These are phyloP conservation scores for Ips typographus DNA, from an alignment of 1,140 invertebrate species.

Conservation along the genomic window DNA sequence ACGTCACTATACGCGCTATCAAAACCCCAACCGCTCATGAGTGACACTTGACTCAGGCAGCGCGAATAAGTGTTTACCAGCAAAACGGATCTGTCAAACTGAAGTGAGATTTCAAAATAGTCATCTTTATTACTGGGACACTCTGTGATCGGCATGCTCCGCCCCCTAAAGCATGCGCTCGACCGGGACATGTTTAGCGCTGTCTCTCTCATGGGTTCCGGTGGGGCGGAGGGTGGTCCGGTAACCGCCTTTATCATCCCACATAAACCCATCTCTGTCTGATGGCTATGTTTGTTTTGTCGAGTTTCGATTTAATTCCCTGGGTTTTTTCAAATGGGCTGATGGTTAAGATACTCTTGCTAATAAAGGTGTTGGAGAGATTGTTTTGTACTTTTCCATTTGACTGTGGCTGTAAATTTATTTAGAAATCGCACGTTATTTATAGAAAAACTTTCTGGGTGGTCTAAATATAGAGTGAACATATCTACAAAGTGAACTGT, in stretches of 20 bases:
- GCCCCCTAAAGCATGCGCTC: constrained; percentile 44
- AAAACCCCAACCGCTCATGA: constrained; percentile 13
- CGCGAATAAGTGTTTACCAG: constrained; percentile 49
- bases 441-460: no score
- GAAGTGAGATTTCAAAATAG: constrained; percentile 55
- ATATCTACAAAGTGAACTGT: no score
- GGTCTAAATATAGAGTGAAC: no score
- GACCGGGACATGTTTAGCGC: background rate
- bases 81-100: constrained; percentile 54
- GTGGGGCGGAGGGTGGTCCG: background rate
- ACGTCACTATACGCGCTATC: constrained; percentile 1
- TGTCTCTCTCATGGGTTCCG: constrained; percentile 7
- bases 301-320: constrained; percentile 14
- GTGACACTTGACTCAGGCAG: constrained; percentile 32
- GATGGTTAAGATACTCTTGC: background rate
- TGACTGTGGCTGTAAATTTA: background rate
- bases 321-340: constrained; percentile 2
- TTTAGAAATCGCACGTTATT: no score
- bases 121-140: constrained; percentile 53
- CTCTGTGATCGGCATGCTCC: constrained; percentile 40
- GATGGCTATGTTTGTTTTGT: constrained; percentile 32
- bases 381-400: constrained; percentile 1
- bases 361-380: constrained; percentile 17
- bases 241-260: background rate
- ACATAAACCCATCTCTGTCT: constrained; percentile 1